Evolutionary conservation across 2,797 vertebrate genomes (phyloP).

Genomic region (Erethizon dorsatum): DNA sequence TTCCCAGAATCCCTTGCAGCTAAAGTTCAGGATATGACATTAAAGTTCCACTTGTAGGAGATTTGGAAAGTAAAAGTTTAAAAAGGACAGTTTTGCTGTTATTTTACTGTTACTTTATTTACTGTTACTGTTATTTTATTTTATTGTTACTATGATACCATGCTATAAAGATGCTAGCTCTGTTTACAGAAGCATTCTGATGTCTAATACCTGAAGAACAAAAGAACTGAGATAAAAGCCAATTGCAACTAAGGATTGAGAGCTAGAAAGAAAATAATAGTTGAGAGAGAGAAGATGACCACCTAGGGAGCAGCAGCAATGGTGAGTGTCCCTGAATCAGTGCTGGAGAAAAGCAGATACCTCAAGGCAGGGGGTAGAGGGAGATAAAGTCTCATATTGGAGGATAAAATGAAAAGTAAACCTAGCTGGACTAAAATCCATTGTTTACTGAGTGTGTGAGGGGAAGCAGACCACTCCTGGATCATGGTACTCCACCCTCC

Average conservation of each 20-base stretch:
- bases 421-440: not conserved
- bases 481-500: not conserved
- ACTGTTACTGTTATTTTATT: no score
- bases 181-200: not conserved
- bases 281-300: not conserved
- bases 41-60: not conserved
- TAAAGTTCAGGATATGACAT: slow-evolving; percentile 18
- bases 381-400: not conserved
- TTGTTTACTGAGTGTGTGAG: not conserved
- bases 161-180: not conserved
- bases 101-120: not conserved
- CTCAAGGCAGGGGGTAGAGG: not conserved
- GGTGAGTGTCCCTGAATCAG: not conserved
- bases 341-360: not conserved
- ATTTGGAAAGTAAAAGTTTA: not conserved
- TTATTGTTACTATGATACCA: not conserved
- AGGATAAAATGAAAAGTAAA: not conserved
- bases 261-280: not conserved
- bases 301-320: not conserved
- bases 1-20: not conserved
- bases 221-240: not conserved
- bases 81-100: not conserved
- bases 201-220: not conserved
- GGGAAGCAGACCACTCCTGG: not conserved
- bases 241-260: not conserved